A percentile compares a stretch with the other conserved stretches of the same genome.
phyloP scores from a whole-genome alignment of 2,113 vertebrate species.

The Sturnira hondurensis region DNA sequence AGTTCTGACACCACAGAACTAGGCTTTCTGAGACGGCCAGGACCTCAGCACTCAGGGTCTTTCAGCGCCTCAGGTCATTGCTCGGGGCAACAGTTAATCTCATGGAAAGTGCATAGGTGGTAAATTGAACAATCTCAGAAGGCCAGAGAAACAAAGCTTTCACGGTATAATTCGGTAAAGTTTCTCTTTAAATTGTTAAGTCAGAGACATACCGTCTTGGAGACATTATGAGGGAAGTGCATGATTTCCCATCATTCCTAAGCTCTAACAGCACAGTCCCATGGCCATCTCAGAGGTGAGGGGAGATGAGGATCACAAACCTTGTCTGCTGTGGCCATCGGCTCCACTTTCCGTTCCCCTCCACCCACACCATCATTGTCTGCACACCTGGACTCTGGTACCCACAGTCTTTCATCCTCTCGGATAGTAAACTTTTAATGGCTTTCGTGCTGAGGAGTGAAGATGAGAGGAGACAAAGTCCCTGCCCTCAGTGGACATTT shows the following conservation, averaged over 20 bases:
- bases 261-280: not conserved
- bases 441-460: not conserved
- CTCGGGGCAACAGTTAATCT: not conserved
- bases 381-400: not conserved
- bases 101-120: not conserved
- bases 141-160: not conserved
- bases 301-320: no score
- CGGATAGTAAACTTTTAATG: not conserved
- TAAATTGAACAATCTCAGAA: not conserved
- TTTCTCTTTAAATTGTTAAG: not conserved
- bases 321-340: fast-evolving
- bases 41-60: not conserved
- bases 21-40: not conserved
- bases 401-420: not conserved
- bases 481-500: not conserved
- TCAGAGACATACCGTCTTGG: not conserved
- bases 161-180: not conserved
- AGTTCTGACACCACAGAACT: not conserved
- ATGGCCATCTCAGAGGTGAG: not conserved
- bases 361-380: not conserved
- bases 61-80: not conserved
- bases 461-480: not conserved
- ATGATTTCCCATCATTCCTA: not conserved
- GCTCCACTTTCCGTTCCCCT: not conserved
- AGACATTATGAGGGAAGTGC: not conserved